phyloP scores from a whole-genome alignment of 2,888 invertebrate species.

The Drosophila tripunctata region DNA sequence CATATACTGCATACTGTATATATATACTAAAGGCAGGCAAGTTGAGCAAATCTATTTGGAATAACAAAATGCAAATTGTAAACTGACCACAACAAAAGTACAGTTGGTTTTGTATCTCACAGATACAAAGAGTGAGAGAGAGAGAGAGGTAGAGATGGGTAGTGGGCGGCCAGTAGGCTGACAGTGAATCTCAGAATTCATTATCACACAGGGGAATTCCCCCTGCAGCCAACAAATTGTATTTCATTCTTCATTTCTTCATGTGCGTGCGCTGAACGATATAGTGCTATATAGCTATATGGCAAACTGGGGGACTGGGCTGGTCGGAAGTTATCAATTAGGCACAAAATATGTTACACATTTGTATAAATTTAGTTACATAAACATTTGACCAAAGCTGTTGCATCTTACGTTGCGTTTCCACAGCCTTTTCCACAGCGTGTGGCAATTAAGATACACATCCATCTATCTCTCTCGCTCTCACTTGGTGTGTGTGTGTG shows the following conservation, averaged over 20 bases:
- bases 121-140: not conserved
- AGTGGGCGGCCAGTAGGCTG: constrained; percentile 51
- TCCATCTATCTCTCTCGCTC: not conserved
- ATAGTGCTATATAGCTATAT: not conserved
- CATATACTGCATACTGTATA: too few relatives aligned
- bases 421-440: constrained; percentile 63
- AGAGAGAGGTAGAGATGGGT: not conserved
- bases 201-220: constrained; percentile 61
- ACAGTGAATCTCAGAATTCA: constrained; percentile 81
- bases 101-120: constrained; percentile 24
- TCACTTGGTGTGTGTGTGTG: constrained; percentile 20
- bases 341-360: constrained; percentile 75
- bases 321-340: constrained; percentile 80
- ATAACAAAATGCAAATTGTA: constrained; percentile 20
- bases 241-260: too few relatives aligned
- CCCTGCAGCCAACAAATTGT: not conserved
- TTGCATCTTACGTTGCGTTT: constrained; percentile 36
- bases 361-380: constrained; percentile 78
- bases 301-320: constrained; percentile 36
- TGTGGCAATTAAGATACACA: constrained; percentile 72
- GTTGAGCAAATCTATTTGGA: not conserved
- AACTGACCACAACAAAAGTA: constrained; percentile 28
- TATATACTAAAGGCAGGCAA: not conserved
- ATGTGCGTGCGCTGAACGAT: constrained; percentile 40
- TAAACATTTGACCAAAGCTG: constrained; percentile 33